Evolutionary conservation across 2,888 invertebrate genomes (phyloP).

Genomic region (Chrysodeixis includens): DNA sequence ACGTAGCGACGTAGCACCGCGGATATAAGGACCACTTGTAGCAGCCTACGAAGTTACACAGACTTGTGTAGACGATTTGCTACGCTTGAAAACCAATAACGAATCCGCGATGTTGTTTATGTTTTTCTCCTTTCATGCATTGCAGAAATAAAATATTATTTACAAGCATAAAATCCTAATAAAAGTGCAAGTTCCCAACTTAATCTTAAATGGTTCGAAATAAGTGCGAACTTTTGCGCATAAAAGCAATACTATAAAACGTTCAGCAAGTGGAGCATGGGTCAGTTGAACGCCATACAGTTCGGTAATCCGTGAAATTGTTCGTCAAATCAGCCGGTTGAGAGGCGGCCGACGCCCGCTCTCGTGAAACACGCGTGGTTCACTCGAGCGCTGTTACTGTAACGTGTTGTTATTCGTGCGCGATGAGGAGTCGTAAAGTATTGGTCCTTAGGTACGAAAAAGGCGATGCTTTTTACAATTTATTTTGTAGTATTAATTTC

Average conservation of each 20-base stretch:
- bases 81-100: no score
- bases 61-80: neutral
- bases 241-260: neutral
- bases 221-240: no score
- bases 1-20: slow-evolving; percentile 2
- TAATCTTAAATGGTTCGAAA: no score
- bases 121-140: neutral
- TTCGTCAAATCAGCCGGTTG: slow-evolving; percentile 21
- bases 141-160: neutral
- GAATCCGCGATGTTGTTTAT: no score
- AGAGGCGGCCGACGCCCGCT: slow-evolving; percentile 25
- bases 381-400: neutral
- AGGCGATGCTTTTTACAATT: neutral
- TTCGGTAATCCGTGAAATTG: slow-evolving; percentile 26
- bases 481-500: no score
- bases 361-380: slow-evolving; percentile 31
- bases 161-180: no score
- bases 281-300: slow-evolving; percentile 21
- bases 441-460: neutral
- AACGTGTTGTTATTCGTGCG: neutral
- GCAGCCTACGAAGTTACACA: slow-evolving; percentile 3
- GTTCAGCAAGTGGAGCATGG: neutral
- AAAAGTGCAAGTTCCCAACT: no score
- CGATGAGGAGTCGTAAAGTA: neutral
- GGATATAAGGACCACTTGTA: slow-evolving; percentile 8